A percentile compares a stretch with the other conserved stretches of the same genome.
Conservation (phyloP, 2,113 vertebrate genomes). For the Oostethus manadensis region DNA sequence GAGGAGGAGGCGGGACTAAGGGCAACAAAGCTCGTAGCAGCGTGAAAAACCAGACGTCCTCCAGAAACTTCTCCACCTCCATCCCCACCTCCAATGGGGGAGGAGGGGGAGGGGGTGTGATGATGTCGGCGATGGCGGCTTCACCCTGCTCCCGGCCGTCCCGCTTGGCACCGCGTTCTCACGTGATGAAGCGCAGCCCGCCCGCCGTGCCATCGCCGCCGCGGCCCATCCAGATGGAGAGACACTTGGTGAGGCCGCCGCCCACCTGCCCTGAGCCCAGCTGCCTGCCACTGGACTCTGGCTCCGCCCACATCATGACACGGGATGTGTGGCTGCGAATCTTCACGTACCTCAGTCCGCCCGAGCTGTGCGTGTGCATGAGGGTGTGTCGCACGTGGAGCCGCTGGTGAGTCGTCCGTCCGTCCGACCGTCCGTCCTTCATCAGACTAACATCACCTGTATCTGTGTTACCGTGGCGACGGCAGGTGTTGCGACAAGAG, state of each 20-base stretch:
- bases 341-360: slow-evolving; percentile 82
- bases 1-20: slow-evolving; percentile 45
- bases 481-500: slow-evolving; percentile 86
- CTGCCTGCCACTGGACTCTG: slow-evolving; percentile 81
- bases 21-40: slow-evolving; percentile 62
- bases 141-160: slow-evolving; percentile 60
- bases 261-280: slow-evolving; percentile 86
- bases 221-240: slow-evolving; percentile 81
- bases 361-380: slow-evolving; percentile 88
- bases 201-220: slow-evolving; percentile 80
- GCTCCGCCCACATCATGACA: slow-evolving; percentile 81
- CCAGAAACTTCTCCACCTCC: slow-evolving; percentile 47
- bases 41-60: slow-evolving; percentile 41
- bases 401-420: slow-evolving; percentile 79
- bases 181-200: slow-evolving; percentile 78
- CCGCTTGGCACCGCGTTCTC: slow-evolving; percentile 65
- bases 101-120: slow-evolving; percentile 30
- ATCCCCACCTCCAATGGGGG: slow-evolving; percentile 61
- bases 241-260: slow-evolving; percentile 83
- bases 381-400: slow-evolving; percentile 89
- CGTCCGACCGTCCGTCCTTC: neutral
- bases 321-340: slow-evolving; percentile 83
- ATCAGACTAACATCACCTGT: neutral
- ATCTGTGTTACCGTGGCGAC: slow-evolving; percentile 3
- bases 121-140: slow-evolving; percentile 51